Evolutionary conservation across 2,888 invertebrate species (phyloP), one percentile per base, ranked within the genome.

Genomic region (Priocnemis perturbator): DNA sequence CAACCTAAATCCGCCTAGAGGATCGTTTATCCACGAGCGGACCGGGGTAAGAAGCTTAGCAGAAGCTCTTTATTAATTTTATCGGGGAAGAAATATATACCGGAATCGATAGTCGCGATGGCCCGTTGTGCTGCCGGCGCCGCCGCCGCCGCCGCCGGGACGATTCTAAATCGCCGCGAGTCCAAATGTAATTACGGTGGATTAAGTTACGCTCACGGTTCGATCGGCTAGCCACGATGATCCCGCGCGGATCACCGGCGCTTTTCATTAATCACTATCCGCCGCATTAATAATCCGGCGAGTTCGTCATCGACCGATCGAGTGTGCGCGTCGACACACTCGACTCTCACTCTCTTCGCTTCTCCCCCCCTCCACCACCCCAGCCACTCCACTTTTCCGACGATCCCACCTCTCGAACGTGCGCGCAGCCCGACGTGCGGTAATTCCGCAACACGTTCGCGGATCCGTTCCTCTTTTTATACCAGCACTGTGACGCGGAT

Each of bases 1-100:
- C 45, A 48, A 45, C 60, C 55, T 56, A 55, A 68, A 69, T 68
- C 69, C 61, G 67, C 62, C 64, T 70, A 67, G 60, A 57, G 71
- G 67, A 72, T 73, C 77, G 79, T 73, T 80, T 79, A 73, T 74
- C 80, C 69, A 68, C 64, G 69, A 50, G 55, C 64, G 69, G 67
- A 44, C 56, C 66, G 67, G 64, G 64, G 60, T 82, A 77, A 84
- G 81, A 68, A 83, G 85, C 83, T 86, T 82, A 82, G 64, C 76
- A 62, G 76, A 67, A 75, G 80, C 81, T 79, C 81, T 83, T 85
- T 83, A 85, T 86, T 85, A 85, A 85, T 83, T 86, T 84, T 82
- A 85, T 86, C 81, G 82, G 78, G 76, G 82, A 80, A 80, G 37
- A 37, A 37, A 37, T 81, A 76, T 80, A 80, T 76, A 74, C 69